Evolutionary conservation across 2,888 invertebrate species (phyloP).

Genomic region (Bombyx huttoni): DNA sequence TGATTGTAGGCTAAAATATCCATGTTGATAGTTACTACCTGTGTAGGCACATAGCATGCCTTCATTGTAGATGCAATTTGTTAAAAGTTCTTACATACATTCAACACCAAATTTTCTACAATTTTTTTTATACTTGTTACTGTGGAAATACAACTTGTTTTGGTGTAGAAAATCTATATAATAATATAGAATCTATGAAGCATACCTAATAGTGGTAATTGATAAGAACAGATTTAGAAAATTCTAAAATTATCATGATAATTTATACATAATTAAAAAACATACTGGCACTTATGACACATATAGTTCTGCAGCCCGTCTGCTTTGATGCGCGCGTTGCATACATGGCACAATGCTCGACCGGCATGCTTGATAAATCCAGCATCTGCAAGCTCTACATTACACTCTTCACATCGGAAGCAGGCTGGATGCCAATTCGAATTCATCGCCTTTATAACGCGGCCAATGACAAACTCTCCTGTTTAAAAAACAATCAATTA

Average conservation of each 20-base stretch:
- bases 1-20: too few species aligned
- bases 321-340: constrained; percentile 96
- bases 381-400: constrained; percentile 91
- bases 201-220: too few species aligned
- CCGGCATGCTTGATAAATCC: constrained; percentile 96
- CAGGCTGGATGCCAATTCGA: constrained; percentile 99
- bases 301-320: constrained; percentile 96
- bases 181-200: too few species aligned
- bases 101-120: too few species aligned
- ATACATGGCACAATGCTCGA: constrained; percentile 93
- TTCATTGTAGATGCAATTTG: too few species aligned
- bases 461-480: constrained; percentile 97
- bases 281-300: constrained; percentile 98
- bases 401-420: constrained; percentile 96
- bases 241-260: background rate
- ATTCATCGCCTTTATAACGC: constrained; percentile 99
- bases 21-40: too few species aligned
- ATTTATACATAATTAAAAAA: background rate
- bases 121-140: too few species aligned
- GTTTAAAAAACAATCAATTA: constrained; percentile 2
- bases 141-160: too few species aligned
- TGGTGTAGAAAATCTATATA: too few species aligned
- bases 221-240: too few species aligned
- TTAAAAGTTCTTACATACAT: too few species aligned
- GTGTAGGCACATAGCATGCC: too few species aligned